Base-by-base conservation (phyloP, 2,113 vertebrate species). In the Gavialis gangeticus region DNA sequence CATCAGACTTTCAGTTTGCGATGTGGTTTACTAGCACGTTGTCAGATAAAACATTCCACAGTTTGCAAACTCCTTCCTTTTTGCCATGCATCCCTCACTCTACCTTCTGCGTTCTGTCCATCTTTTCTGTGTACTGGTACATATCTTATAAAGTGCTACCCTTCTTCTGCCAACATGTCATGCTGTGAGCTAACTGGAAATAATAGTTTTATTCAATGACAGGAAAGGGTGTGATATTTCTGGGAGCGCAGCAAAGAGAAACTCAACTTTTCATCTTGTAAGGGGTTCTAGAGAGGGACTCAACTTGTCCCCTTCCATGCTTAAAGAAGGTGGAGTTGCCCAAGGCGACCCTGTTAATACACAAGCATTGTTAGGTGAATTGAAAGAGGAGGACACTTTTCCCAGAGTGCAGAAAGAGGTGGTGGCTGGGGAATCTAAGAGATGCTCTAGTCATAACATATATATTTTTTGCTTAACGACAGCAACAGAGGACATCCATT, bases 101-200 rank as follows among this genome's bases (percentile, higher is more conserved):
- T 94, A 55, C 88, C 91, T 96, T 79, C 91, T 94, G 85, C 89
- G 91, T 94, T 84, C 59, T 94, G 79, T 78, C 84, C 92, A 58
- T 92, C 94, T 90, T 94, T 87, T 86, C 89, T 90, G 94, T 92
- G 91, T 96, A 25, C 88, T 78, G 67, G 90, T 93, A 93, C 96
- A 87, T 97, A 96, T 94, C 92, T 96, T 89, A 90, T 95, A 93
- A 90, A 95, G 87, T 95, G 92, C 95, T 92, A 85, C 86, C 92
- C 86, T 86, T 90, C 89, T 92, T 82, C 30, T 76, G 28, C 12
- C 66, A 54, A 71, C 30, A 34, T 28, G 5, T 59, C 73, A 67
- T 89, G 87, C 90, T 81, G 2, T 81, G 87, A 56, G 67, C 89
- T 94, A 87, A 81, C 93, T 86, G 95, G 89, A 78, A 89, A 69